Percentiles rank a stretch among this genome's conserved stretches.
Conservation (phyloP, 2,797 vertebrate genomes). For the Rhabdomys pumilio region DNA sequence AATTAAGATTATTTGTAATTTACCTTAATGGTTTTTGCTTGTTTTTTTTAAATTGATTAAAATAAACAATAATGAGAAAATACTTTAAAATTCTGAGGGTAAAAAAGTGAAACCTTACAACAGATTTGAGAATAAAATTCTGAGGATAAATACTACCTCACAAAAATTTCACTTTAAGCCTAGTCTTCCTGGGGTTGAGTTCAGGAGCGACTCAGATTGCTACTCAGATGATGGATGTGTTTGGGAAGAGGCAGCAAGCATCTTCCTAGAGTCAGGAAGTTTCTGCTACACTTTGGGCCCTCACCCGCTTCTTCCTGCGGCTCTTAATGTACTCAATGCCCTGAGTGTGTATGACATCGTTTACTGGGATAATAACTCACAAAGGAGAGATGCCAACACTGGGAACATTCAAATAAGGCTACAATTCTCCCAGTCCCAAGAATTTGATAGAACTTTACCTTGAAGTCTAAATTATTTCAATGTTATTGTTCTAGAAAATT, state of each 20-base stretch:
- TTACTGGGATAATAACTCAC: constrained; percentile 13
- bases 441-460: not conserved
- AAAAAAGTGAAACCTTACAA: not conserved
- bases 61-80: constrained; percentile 63
- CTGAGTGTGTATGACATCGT: not conserved
- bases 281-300: not conserved
- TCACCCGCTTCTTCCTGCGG: not conserved
- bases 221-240: constrained; percentile 41
- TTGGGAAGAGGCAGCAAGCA: not conserved
- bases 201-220: constrained; percentile 44
- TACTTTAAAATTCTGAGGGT: constrained; percentile 34
- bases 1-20: constrained; percentile 59
- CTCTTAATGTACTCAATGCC: not conserved
- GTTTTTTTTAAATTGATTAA: constrained; percentile 46
- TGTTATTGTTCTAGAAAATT: constrained; percentile 36
- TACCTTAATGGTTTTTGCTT: constrained; percentile 35
- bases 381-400: constrained; percentile 43
- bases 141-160: constrained; percentile 66
- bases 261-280: not conserved
- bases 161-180: constrained; percentile 80
- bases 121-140: not conserved
- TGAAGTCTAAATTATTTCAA: constrained; percentile 45
- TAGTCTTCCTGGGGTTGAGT: constrained; percentile 56
- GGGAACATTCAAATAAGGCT: not conserved
- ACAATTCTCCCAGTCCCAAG: constrained; percentile 6